Evolutionary conservation across 2,888 invertebrate species (phyloP).

Genomic region (Agrilus biguttatus): DNA sequence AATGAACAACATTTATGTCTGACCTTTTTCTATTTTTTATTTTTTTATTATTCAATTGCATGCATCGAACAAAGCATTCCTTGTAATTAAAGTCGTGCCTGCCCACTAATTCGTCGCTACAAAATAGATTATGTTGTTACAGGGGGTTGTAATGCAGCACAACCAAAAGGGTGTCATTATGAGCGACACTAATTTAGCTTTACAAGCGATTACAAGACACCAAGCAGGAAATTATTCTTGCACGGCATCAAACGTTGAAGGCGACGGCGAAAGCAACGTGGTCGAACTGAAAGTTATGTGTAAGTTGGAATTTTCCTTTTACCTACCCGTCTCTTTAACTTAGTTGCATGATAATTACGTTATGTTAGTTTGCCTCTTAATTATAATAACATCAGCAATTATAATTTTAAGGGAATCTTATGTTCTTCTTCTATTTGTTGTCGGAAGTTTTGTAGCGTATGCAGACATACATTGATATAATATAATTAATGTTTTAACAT

Average conservation of each 20-base stretch:
- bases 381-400: too few species aligned
- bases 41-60: neutral
- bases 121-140: conserved; percentile 16
- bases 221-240: conserved; percentile 82
- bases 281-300: conserved; percentile 80
- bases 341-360: too few species aligned
- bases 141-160: conserved; percentile 76
- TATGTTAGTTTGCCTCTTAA: too few species aligned
- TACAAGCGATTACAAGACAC: conserved; percentile 64
- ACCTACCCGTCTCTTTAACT: too few species aligned
- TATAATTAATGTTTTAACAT: too few species aligned
- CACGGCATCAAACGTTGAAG: conserved; percentile 82
- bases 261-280: conserved; percentile 71
- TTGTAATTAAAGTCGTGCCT: neutral
- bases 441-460: too few species aligned
- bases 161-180: conserved; percentile 75
- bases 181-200: conserved; percentile 65
- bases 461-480: too few species aligned
- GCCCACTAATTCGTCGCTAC: neutral
- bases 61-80: too few species aligned
- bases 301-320: conserved; percentile 42
- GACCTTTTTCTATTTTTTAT: neutral
- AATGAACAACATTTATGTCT: too few species aligned
- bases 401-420: too few species aligned
- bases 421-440: too few species aligned